These are phyloP conservation scores for Pegoplata infirma DNA, from an alignment of 2,888 invertebrate species.

Conservation along the genomic window DNA sequence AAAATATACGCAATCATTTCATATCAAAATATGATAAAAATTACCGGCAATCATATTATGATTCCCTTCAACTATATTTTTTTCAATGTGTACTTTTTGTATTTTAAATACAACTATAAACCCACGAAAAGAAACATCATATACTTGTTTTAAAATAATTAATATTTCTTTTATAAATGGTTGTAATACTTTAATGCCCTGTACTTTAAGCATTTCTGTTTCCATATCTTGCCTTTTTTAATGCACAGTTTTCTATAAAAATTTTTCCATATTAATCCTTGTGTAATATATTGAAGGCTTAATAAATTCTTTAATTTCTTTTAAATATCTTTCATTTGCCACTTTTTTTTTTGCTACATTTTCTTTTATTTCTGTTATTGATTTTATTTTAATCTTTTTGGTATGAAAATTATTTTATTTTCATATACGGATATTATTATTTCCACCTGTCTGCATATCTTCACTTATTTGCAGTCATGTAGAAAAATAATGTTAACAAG, in stretches of 20 bases:
- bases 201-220: too few relatives aligned
- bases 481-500: slow-evolving; percentile 2
- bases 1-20: too few relatives aligned
- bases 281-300: background rate
- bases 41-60: too few relatives aligned
- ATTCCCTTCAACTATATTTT: too few relatives aligned
- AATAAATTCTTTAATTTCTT: slow-evolving; percentile 17
- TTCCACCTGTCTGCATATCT: slow-evolving; percentile 49
- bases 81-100: too few relatives aligned
- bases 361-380: slow-evolving; percentile 19
- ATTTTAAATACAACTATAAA: background rate
- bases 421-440: slow-evolving; percentile 41
- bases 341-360: background rate
- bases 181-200: too few relatives aligned
- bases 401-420: slow-evolving; percentile 34
- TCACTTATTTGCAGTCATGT: slow-evolving; percentile 42
- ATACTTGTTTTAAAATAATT: background rate
- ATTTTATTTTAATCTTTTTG: slow-evolving; percentile 39
- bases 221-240: background rate
- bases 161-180: background rate
- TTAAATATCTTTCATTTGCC: background rate
- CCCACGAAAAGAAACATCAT: background rate
- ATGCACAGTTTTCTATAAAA: background rate
- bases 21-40: too few relatives aligned
- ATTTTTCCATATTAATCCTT: background rate